Evolutionary conservation across 1,140 invertebrate genomes (phyloP).

Genomic region (Pseudomyrmex dendroicus): DNA sequence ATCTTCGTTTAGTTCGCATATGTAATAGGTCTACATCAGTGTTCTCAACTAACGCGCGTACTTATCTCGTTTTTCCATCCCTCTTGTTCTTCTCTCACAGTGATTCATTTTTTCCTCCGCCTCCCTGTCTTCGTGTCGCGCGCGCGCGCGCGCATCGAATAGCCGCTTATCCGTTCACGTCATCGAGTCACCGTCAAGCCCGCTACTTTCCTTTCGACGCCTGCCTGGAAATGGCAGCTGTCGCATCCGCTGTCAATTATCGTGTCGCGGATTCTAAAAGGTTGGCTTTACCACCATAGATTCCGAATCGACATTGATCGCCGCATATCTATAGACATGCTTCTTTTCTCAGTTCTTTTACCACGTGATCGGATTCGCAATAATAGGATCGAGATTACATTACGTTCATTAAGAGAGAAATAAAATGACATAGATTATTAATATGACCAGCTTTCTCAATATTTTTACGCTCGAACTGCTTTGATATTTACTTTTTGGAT

Average conservation of each 20-base stretch:
- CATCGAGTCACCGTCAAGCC: constrained; percentile 64
- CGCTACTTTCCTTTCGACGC: constrained; percentile 70
- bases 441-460: neutral
- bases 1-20: neutral
- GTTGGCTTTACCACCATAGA: constrained; percentile 59
- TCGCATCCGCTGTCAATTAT: constrained; percentile 63
- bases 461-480: neutral
- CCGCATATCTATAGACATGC: constrained; percentile 39
- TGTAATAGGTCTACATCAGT: neutral
- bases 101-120: constrained; percentile 40
- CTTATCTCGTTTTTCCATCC: neutral
- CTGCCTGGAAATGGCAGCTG: constrained; percentile 61
- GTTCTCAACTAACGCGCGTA: neutral
- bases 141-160: constrained; percentile 49
- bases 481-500: neutral
- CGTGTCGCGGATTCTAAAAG: constrained; percentile 59
- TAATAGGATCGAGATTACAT: constrained; percentile 35
- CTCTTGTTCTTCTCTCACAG: neutral
- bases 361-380: constrained; percentile 25
- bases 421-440: constrained; percentile 23
- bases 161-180: constrained; percentile 71
- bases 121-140: constrained; percentile 59
- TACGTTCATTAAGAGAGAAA: constrained; percentile 12
- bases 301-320: constrained; percentile 52
- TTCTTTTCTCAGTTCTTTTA: constrained; percentile 42